Evolutionary conservation across 2,797 vertebrate species (phyloP), one percentile per base, ranked within the genome.

Genomic region (Psittacula echo): DNA sequence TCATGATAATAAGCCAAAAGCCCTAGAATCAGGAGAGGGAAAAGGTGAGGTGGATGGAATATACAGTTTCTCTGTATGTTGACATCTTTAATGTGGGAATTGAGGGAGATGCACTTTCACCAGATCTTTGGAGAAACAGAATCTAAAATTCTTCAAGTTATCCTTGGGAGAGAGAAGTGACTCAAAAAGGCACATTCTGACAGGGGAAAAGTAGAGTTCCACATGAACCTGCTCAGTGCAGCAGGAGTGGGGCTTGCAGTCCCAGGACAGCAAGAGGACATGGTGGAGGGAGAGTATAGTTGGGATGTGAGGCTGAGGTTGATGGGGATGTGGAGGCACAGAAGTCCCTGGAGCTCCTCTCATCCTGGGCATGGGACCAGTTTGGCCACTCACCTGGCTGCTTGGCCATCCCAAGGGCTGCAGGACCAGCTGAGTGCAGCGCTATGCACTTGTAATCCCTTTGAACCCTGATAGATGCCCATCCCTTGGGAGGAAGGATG

Each of bases 211-310:
- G 7, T 7, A 39, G 32, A 64, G 13, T 60, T 87, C 71, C 44
- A 19, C 42, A 41, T 37, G 34, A 94, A 58, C 10, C 11, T 73
- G 19, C 24, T 66, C 19, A 37, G 10, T 47, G 60, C 24, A 76
- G 34, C 26, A 56, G 24, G 16, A 75, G 8, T 0, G 3, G 26
- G 24, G 23, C 41, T 82, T 45, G 29, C 50, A 91, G 60, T 34
- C 2, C 1, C 44, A 34, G 47, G 20, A 75, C 16, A 41, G 24
- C 26, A 53, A 42, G 29, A 82, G 6, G 27, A 67, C 7, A 0
- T 0, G 5, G 22, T 17, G 14, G 4, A 73, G 13, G 9, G 6
- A 75, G 8, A 17, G 4, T 34, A 0, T 0, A 0, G 0, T 4
- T 60, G 8, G 13, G 18, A 0, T 75, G n/a, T 39, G 37, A 32